Evolutionary conservation across 2,797 vertebrate genomes (phyloP), one percentile per base, ranked within the genome.

Genomic region (Spinus olivaceus): DNA sequence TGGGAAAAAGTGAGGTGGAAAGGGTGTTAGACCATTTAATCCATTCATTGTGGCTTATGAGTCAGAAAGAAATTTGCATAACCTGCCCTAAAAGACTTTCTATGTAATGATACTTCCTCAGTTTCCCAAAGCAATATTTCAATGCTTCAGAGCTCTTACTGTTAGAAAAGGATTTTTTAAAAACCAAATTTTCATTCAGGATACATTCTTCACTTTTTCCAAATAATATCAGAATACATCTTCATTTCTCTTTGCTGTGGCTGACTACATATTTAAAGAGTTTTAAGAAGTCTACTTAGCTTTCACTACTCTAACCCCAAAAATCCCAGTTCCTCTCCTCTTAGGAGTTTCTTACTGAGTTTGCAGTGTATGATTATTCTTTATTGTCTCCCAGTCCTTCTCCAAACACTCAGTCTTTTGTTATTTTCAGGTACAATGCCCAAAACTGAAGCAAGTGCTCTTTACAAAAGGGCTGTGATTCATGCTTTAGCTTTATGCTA

Each of bases 41-140:
- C 41, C 47, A 66, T 54, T 41, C 56, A 39, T 27, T 66, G 32
- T 10, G 44, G 28, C 4, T 60, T 49, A 59, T 70, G 33, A 82
- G 25, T 84, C 51, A 46, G 54, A 81, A 84, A 72, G 23, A 61
- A 41, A 66, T 84, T 56, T 88, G 30, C 57, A 94, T 53, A 90
- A 49, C 49, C 16, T 71, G 32, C n/a, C 84, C 59, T 50, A 50
- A 81, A 92, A 81, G 18, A 28, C 25, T 77, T 53, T 11, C 17
- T 28, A 3, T 47, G 10, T 44, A 54, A 63, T 2, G 4, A 70
- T 23, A 19, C 32, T 82, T 90, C 90, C 83, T 94, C 91, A 77
- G 86, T 90, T 95, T 94, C 94, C 83, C 73, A 70, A 69, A 72
- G 70, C 53, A 81, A 46, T 25, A 50, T 51, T 72, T 24, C 13